These are phyloP conservation scores for Crypturellus tataupa DNA, from an alignment of 2,797 vertebrate genomes.

Conservation along the genomic window DNA sequence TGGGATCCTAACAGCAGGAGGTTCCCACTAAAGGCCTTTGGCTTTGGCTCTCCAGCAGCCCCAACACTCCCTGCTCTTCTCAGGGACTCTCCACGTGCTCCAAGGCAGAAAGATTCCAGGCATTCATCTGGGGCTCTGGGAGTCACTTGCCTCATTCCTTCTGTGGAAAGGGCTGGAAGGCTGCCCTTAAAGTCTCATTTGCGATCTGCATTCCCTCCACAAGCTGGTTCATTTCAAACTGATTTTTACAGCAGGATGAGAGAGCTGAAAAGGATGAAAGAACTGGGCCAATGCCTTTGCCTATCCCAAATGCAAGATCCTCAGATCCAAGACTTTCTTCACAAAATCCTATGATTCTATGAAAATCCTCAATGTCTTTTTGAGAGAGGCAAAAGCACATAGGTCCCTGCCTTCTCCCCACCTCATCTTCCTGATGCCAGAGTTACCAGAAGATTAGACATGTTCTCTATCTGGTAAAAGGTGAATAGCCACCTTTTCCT, in stretches of 20 bases:
- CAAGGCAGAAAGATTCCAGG: conserved; percentile 45
- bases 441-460: neutral
- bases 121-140: conserved; percentile 52
- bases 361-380: neutral
- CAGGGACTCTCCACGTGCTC: conserved; percentile 9
- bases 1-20: conserved; percentile 77
- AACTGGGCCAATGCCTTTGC: neutral
- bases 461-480: neutral
- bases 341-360: neutral
- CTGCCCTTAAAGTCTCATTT: conserved; percentile 56
- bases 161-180: conserved; percentile 59
- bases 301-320: neutral
- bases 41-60: conserved; percentile 41
- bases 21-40: conserved; percentile 74
- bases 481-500: neutral
- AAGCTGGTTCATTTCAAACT: conserved; percentile 31
- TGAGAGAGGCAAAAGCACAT: neutral
- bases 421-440: neutral
- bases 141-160: conserved; percentile 31
- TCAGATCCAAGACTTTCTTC: neutral
- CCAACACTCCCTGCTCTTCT: neutral
- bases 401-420: neutral
- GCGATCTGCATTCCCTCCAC: conserved; percentile 5
- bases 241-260: neutral
- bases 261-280: neutral